Percentiles rank a stretch among this genome's conserved stretches.
These are phyloP conservation scores for Escarpia spicata DNA, from an alignment of 2,888 invertebrate species.

Conservation along the genomic window DNA sequence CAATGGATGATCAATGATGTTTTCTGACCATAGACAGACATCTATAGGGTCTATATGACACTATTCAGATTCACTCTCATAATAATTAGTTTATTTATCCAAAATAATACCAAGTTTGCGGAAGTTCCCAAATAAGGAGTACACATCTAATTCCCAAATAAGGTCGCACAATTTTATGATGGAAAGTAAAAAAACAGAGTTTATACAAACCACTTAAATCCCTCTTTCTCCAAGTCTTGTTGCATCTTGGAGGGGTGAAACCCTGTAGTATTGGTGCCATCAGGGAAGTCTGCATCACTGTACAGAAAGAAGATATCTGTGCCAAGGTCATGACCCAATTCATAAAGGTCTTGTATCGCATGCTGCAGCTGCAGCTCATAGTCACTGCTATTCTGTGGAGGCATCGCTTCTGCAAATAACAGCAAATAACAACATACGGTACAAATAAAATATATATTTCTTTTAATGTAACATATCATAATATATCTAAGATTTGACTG, in stretches of 20 bases:
- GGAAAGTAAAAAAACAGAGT: neutral
- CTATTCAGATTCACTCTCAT: too few species aligned
- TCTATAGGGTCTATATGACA: too few species aligned
- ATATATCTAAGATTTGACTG: neutral
- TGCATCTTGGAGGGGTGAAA: slow-evolving; percentile 51
- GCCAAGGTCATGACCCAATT: slow-evolving; percentile 48
- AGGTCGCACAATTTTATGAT: neutral
- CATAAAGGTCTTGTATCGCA: slow-evolving; percentile 52
- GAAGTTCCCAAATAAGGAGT: too few species aligned
- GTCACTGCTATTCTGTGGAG: slow-evolving; percentile 56
- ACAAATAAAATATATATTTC: neutral
- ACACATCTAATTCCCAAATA: too few species aligned
- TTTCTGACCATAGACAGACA: too few species aligned
- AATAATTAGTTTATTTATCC: too few species aligned
- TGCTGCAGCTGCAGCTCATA: slow-evolving; percentile 60
- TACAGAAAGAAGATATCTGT: slow-evolving; percentile 53
- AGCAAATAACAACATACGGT: neutral
- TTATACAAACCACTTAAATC: slow-evolving; percentile 40
- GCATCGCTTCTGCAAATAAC: slow-evolving; percentile 51
- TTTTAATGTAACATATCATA: neutral
- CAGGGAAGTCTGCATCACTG: slow-evolving; percentile 51
- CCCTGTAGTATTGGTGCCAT: slow-evolving; percentile 40
- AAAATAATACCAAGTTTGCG: too few species aligned
- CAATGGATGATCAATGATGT: too few species aligned
- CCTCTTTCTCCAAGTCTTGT: slow-evolving; percentile 50